Base-by-base conservation (phyloP, 37 sponge, comb jelly and placozoan species). In the Lycopodina hypogea region DNA sequence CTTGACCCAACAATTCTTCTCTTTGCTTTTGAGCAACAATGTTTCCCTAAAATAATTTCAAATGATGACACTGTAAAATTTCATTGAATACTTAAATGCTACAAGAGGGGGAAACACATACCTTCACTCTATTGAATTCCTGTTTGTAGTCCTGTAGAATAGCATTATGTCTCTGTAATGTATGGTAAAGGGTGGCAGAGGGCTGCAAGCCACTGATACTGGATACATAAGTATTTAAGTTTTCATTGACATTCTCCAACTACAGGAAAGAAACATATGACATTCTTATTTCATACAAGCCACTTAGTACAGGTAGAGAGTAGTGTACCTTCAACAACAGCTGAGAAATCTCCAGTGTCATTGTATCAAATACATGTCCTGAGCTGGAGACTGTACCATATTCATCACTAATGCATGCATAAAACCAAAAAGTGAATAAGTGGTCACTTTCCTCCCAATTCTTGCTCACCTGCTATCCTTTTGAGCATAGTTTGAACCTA, bases 121-220 rank as follows among this genome's bases (percentile, higher is more conserved):
- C 94, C 88, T 94, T 94, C 1, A 94, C 96, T 79, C 96, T 90
- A 57, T 68, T 81, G 76, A 86, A 98, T 56, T 98, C 99, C 52
- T 96, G 94, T 15, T 82, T 59, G 76, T 98, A 98, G 71, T 98
- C 95, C 68, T 90, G 94, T 42, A 98, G 83, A 34, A 98, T 96
- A 23, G 96, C 99, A 62, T 89, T 88, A 80, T 98, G 99, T 62
- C 99, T 80, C 82, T 96, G 94, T 8, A 90, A 84, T 0, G 93
- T 98, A 78, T 98, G 99, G 62, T 86, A 76, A 79, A 98, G 79
- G 51, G 93, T 82, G 24, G 94, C 61, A 22, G 84, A 68, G 38
- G 92, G 84, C 6, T 83, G 71, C 26, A 41, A 79, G 45, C 77
- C 56, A 62, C 63, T 78, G 48, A 85, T 34, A 15, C 42, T 61